Conservation (phyloP, 2,113 vertebrate species). For the Archocentrus centrarchus region DNA sequence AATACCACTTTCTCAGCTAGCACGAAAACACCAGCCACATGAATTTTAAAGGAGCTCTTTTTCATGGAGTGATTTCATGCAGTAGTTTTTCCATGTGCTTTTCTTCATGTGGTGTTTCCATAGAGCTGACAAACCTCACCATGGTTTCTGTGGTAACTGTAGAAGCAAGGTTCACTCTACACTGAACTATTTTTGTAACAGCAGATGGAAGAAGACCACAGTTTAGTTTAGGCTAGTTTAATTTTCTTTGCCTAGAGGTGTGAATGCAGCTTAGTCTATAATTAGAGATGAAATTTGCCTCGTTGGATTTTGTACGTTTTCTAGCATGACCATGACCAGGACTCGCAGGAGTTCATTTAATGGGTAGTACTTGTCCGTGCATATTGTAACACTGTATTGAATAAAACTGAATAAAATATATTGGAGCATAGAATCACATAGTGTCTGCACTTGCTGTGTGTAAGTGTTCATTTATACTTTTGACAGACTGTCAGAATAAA, state of each 20-base stretch:
- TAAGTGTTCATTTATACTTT: neutral
- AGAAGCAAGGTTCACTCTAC: neutral
- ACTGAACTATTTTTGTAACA: constrained; percentile 27
- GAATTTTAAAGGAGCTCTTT: neutral
- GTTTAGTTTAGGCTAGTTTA: constrained; percentile 9
- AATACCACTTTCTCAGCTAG: neutral
- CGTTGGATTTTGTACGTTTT: constrained; percentile 22
- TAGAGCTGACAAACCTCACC: neutral
- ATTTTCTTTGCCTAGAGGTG: constrained; percentile 9
- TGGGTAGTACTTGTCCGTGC: constrained; percentile 13
- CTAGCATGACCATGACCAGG: neutral
- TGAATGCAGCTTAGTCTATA: constrained; percentile 13
- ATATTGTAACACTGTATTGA: neutral
- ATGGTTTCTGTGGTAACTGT: constrained; percentile 30
- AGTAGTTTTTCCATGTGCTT: neutral
- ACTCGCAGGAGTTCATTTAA: neutral
- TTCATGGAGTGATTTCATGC: constrained; percentile 1
- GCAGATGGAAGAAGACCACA: constrained; percentile 5
- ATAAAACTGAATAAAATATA: neutral
- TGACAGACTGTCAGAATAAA: neutral
- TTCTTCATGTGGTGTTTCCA: neutral
- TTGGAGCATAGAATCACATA: neutral
- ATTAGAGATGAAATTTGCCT: constrained; percentile 12
- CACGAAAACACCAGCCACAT: neutral
- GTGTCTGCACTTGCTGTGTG: neutral